phyloP scores from a whole-genome alignment of 2,113 vertebrate species.

The Ellobius talpinus region DNA sequence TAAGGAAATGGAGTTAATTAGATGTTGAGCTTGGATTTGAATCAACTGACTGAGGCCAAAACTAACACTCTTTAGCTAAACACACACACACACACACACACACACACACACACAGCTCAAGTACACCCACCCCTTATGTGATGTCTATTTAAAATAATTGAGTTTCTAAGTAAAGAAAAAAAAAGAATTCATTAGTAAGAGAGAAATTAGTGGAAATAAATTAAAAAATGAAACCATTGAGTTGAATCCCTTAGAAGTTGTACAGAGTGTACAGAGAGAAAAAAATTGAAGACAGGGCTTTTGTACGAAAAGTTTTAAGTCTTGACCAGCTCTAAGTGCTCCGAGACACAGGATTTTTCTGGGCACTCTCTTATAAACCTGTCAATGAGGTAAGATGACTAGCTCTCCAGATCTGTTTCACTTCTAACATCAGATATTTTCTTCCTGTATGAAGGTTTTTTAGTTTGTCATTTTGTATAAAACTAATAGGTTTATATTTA shows the following conservation, averaged over 20 bases:
- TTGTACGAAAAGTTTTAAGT: neutral
- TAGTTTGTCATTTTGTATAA: conserved; percentile 11
- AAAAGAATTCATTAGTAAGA: conserved; percentile 12
- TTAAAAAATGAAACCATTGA: conserved; percentile 35
- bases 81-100: neutral
- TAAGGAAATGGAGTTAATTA: conserved; percentile 58
- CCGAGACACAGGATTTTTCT: neutral
- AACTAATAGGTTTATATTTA: conserved; percentile 42
- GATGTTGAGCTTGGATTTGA: conserved; percentile 54
- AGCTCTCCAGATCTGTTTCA: conserved; percentile 51
- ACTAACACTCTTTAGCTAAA: conserved; percentile 27
- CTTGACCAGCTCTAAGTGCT: neutral
- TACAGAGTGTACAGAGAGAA: neutral
- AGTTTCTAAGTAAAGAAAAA: conserved; percentile 43
- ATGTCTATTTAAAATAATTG: neutral
- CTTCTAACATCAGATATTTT: neutral
- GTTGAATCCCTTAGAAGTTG: neutral
- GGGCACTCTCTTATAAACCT: neutral
- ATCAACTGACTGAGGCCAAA: conserved; percentile 54
- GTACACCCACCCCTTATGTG: neutral
- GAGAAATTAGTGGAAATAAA: neutral
- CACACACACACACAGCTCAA: neutral
- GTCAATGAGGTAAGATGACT: neutral
- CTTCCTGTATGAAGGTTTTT: conserved; percentile 28
- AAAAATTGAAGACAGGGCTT: neutral